A percentile compares a stretch with the other conserved stretches of the same genome.
Conservation (phyloP, 2,888 invertebrate species). For the Dicyrtomina minuta region DNA sequence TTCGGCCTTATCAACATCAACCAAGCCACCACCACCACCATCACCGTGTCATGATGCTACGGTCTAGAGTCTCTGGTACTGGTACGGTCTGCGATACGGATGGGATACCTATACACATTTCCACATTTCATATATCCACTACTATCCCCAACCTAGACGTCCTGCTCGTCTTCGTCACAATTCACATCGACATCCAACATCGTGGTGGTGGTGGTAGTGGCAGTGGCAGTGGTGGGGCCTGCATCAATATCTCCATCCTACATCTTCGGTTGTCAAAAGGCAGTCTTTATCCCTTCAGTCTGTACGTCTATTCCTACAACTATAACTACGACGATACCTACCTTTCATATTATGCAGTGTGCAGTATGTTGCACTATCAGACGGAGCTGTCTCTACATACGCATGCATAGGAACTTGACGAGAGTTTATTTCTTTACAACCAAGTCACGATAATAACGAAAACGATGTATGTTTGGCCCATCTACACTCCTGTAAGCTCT, state of each 20-base stretch:
- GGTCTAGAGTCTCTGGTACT: neutral
- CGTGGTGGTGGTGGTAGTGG: neutral
- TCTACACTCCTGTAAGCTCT: too few species aligned
- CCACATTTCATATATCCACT: too few species aligned
- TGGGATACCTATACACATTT: too few species aligned
- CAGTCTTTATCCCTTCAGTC: neutral
- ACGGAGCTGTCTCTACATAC: too few species aligned
- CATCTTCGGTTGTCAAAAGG: neutral
- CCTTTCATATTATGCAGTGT: neutral
- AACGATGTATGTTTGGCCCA: neutral
- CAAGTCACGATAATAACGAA: neutral
- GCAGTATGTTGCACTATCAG: neutral
- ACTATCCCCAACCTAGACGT: neutral
- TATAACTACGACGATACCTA: too few species aligned
- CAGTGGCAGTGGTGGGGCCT: neutral
- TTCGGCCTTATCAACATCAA: neutral
- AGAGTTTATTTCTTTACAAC: neutral
- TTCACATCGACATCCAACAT: too few species aligned
- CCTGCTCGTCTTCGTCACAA: neutral
- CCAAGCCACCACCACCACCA: neutral
- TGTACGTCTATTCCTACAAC: neutral
- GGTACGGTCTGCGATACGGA: constrained; percentile 17
- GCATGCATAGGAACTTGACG: neutral
- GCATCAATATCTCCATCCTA: constrained; percentile 15
- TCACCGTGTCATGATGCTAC: neutral